Percentiles rank a stretch among this genome's conserved stretches.
These are phyloP conservation scores for Nannospalax galili DNA, from an alignment of 2,113 vertebrate genomes.

Conservation along the genomic window DNA sequence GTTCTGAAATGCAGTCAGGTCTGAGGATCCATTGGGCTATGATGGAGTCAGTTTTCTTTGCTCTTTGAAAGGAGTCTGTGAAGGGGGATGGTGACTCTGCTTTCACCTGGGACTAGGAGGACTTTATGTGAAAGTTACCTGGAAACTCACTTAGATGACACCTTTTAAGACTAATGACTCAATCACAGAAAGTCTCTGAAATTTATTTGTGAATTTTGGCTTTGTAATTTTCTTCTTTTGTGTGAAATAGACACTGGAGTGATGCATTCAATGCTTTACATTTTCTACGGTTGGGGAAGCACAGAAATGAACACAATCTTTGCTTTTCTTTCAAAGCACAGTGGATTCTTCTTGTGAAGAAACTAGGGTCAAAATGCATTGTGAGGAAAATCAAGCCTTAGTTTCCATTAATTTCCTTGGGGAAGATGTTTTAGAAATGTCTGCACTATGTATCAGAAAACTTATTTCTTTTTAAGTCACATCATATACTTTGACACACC, in stretches of 20 bases:
- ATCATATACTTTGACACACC: constrained; percentile 11
- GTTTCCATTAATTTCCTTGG: constrained; percentile 48
- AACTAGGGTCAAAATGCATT: constrained; percentile 32
- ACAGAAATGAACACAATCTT: background rate
- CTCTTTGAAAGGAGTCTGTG: background rate
- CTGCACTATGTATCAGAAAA: background rate
- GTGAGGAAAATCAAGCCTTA: constrained; percentile 39
- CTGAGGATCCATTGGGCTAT: background rate
- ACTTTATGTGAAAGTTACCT: background rate
- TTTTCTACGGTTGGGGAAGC: constrained; percentile 42
- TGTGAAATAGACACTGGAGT: background rate
- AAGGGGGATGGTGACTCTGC: background rate
- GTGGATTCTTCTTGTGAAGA: background rate
- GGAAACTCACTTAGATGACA: background rate
- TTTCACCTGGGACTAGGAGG: background rate
- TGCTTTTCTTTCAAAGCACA: constrained; percentile 13
- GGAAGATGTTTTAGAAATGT: constrained; percentile 58
- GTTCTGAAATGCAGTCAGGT: background rate
- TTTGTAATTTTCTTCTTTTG: constrained; percentile 44
- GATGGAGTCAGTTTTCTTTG: background rate
- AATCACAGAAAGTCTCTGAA: background rate
- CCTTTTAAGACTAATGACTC: background rate
- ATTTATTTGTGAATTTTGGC: constrained; percentile 53
- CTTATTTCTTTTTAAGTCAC: constrained; percentile 49
- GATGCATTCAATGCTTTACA: background rate